Evolutionary conservation across 2,113 vertebrate genomes (phyloP).

Genomic region (Rhabdomys dilectus): DNA sequence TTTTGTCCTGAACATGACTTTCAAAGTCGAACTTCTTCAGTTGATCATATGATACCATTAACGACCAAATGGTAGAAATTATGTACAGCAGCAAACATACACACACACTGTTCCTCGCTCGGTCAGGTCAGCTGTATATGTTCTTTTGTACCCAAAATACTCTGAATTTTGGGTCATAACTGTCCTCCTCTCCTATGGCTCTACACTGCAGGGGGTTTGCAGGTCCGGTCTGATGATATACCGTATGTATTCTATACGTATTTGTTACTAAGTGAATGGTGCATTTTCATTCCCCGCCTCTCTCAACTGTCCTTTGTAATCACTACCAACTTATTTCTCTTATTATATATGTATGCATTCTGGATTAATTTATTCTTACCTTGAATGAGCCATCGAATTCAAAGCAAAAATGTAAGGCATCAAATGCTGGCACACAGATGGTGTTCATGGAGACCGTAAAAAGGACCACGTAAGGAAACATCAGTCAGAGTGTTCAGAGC

Average conservation of each 20-base stretch:
- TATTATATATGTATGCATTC: neutral
- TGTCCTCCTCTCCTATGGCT: neutral
- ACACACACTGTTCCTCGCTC: neutral
- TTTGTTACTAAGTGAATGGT: neutral
- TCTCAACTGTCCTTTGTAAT: neutral
- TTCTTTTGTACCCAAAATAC: neutral
- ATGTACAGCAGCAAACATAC: neutral
- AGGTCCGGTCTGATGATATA: neutral
- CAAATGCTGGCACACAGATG: neutral
- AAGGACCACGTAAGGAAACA: neutral
- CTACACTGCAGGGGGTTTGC: neutral
- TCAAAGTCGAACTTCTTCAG: neutral
- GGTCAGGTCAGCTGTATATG: neutral
- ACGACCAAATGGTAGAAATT: neutral
- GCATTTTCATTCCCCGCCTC: neutral
- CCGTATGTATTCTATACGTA: neutral
- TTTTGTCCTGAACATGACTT: neutral
- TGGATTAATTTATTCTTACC: neutral
- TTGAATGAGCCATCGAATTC: neutral
- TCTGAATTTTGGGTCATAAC: neutral
- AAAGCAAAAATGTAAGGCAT: conserved; percentile 38
- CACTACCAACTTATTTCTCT: neutral
- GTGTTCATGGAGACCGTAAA: neutral
- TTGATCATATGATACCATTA: neutral
- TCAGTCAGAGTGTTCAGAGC: no score